phyloP scores from a whole-genome alignment of 2,888 invertebrate genomes.

The Omphaloscelis lunosa region DNA sequence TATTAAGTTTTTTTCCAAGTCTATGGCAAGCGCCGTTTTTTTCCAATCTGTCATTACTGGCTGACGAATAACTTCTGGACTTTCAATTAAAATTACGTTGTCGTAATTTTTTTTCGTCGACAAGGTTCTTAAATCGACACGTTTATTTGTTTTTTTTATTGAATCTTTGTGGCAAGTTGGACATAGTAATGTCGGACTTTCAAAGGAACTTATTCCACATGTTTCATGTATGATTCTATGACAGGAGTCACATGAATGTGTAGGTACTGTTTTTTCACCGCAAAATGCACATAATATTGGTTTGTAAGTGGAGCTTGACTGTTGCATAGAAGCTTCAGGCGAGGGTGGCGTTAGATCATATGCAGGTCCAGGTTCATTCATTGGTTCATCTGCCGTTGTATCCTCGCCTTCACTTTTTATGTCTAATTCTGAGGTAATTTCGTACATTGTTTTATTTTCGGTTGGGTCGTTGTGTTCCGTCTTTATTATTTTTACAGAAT shows the following conservation, averaged over 20 bases:
- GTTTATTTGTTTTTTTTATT: not conserved
- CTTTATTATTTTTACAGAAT: constrained; percentile 6
- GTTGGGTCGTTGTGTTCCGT: not conserved
- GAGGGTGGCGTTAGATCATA: not conserved
- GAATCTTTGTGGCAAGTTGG: constrained; percentile 3
- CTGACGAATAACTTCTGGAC: not conserved
- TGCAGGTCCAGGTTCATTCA: not conserved
- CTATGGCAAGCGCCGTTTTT: not conserved
- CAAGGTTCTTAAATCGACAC: too few species aligned
- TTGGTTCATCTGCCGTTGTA: constrained; percentile 1
- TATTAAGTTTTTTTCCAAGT: not conserved
- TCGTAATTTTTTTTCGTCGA: not conserved
- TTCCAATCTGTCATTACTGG: not conserved
- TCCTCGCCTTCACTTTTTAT: constrained; percentile 17
- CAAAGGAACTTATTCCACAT: constrained; percentile 11
- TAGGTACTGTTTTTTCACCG: not conserved
- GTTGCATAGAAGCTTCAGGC: not conserved
- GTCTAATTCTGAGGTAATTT: not conserved
- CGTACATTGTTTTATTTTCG: not conserved
- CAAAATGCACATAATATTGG: constrained; percentile 17
- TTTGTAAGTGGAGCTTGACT: not conserved
- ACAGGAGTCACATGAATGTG: constrained; percentile 18
- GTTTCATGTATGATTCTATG: constrained; percentile 12
- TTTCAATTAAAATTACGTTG: not conserved
- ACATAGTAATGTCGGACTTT: not conserved